Percentiles rank a stretch among this genome's conserved stretches.
These are phyloP conservation scores for Lacerta agilis DNA, from an alignment of 2,797 vertebrate genomes.

Conservation along the genomic window DNA sequence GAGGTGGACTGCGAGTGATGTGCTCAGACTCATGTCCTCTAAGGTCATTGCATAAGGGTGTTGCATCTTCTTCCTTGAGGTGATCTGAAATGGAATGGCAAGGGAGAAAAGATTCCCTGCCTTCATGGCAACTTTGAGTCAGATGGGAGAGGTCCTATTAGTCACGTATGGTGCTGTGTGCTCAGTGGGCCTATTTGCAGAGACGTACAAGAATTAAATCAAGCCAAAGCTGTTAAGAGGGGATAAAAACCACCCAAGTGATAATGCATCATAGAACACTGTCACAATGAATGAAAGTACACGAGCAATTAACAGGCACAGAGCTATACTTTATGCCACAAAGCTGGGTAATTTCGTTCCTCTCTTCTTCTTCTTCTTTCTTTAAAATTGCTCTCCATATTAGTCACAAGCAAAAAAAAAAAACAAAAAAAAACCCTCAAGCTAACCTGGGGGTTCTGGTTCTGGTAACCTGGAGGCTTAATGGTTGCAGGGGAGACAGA, in stretches of 20 bases:
- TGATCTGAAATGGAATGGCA: conserved; percentile 24
- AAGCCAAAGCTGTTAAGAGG: conserved; percentile 54
- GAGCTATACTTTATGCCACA: conserved; percentile 59
- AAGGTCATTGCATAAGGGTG: neutral
- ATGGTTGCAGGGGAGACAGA: neutral
- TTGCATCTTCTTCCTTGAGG: neutral
- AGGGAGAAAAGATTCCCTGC: conserved; percentile 45
- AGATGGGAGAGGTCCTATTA: conserved; percentile 37
- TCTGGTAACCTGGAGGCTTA: neutral
- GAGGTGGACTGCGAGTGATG: neutral
- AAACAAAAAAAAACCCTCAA: conserved; percentile 47
- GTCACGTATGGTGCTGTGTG: conserved; percentile 47
- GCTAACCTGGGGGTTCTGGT: conserved; percentile 40
- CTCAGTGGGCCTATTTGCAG: conserved; percentile 44
- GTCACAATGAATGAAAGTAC: conserved; percentile 71
- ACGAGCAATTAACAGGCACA: conserved; percentile 68
- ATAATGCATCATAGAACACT: conserved; percentile 67
- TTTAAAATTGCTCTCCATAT: conserved; percentile 66
- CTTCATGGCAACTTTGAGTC: conserved; percentile 39
- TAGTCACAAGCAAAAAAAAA: conserved; percentile 63
- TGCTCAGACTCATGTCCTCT: neutral
- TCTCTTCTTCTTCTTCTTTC: conserved; percentile 17
- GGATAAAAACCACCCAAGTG: conserved; percentile 51
- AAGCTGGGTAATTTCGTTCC: conserved; percentile 7
- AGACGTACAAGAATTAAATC: conserved; percentile 53